A percentile compares a stretch with the other conserved stretches of the same genome.
These are phyloP conservation scores for Linnaemya vulpina DNA, from an alignment of 2,888 invertebrate species.

Conservation along the genomic window DNA sequence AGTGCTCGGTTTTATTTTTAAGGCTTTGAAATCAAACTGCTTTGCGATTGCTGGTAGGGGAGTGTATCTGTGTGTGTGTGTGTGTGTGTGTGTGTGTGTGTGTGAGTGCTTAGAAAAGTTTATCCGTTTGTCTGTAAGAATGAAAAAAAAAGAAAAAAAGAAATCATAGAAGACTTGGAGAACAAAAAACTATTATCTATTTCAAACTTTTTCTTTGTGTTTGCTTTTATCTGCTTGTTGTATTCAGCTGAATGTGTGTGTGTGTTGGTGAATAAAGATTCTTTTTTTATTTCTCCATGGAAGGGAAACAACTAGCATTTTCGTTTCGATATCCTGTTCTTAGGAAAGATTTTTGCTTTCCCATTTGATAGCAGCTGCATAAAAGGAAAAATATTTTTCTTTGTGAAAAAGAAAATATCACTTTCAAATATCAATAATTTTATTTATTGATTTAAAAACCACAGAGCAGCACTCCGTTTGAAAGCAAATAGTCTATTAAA, in stretches of 20 bases:
- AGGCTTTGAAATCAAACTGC: conserved; percentile 46
- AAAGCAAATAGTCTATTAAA: background rate
- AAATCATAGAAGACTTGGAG: background rate
- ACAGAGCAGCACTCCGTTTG: background rate
- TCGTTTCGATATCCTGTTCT: conserved; percentile 18
- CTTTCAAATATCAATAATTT: conserved; percentile 28
- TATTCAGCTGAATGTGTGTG: conserved; percentile 1
- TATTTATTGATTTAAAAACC: conserved; percentile 25
- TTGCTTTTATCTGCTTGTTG: conserved; percentile 6
- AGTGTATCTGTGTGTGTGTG: background rate
- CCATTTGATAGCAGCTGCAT: conserved; percentile 13
- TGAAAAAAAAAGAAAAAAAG: conserved; percentile 3
- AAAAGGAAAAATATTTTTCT: background rate
- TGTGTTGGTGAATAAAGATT: background rate
- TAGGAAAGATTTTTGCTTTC: conserved; percentile 8
- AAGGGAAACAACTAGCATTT: conserved; percentile 26
- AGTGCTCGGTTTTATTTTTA: conserved; percentile 6
- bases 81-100: background rate
- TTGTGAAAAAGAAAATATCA: conserved; percentile 6
- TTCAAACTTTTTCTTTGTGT: conserved; percentile 30
- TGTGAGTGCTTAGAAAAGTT: conserved; percentile 23
- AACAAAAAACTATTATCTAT: conserved; percentile 14
- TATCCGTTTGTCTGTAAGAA: background rate
- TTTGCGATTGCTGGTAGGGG: background rate
- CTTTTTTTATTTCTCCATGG: background rate